Base-by-base conservation (phyloP, 2,888 invertebrate genomes). In the Uropetala carovei region DNA sequence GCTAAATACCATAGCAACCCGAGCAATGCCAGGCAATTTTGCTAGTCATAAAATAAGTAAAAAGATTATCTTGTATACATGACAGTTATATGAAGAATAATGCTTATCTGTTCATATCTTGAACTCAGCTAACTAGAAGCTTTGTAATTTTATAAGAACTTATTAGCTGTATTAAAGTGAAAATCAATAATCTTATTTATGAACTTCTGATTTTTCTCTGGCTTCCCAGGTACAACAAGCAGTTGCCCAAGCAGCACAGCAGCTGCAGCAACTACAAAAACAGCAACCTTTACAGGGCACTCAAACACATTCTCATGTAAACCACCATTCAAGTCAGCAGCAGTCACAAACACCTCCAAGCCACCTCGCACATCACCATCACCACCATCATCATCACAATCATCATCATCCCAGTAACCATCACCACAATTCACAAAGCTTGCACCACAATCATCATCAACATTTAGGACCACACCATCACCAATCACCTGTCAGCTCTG, bases 161-260 rank as follows among this genome's bases (percentile, higher is more conserved):
- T 43, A 43, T 43, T 43, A 43, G 43, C 43, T 43, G 5, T 43
- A 43, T 43, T 43, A 5, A 43, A 43, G 43, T 43, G 43, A 43
- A 43, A 43, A 43, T 56, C 30, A 14, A 10, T 18, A 81, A 13
- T 68, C 43, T 58, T 60, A 18, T 27, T 57, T 68, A 30, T 75
- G 7, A 59, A 92, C 68, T 82, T 27, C 57, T 27, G 18, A 91
- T 59, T 89, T 91, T 92, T 92, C 92, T 92, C 91, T 57, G 91
- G 68, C 92, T n/a, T 95, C 22, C 22, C 22, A 97, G 97, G 97
- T 97, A 93, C 97, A 97, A 95, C 98, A 98, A 94, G 97, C 97
- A 9, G 97, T 98, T 94, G 98, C 98, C 75, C 98, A 98, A 95
- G 98, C 98, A 75, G 97, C 98, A 60, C 98, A 98, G 94, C 98